Evolutionary conservation across 2,888 invertebrate species (phyloP).

Genomic region (Helleia helle): DNA sequence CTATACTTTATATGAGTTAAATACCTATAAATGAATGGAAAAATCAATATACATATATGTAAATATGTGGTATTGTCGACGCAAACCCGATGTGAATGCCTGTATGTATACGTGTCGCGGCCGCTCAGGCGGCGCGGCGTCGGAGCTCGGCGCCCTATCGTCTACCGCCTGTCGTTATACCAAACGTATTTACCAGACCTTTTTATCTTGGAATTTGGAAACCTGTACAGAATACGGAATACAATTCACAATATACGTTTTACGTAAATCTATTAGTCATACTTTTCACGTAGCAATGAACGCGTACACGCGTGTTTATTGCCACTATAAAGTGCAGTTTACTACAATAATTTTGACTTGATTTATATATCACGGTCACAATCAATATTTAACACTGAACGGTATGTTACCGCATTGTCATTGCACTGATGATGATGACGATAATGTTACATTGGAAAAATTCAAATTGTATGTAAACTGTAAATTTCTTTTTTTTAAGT

Average conservation of each 20-base stretch:
- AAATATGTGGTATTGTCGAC: not conserved
- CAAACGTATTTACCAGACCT: conserved; percentile 30
- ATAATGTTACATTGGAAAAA: no score
- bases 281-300: not conserved
- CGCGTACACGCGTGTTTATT: conserved; percentile 3
- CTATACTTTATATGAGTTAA: not conserved
- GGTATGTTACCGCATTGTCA: no score
- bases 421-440: no score
- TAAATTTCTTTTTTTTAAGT: no score
- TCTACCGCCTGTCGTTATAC: conserved; percentile 60
- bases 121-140: conserved; percentile 53
- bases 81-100: conserved; percentile 15
- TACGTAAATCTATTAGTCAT: conserved; percentile 6
- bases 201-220: conserved; percentile 23
- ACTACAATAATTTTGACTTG: no score
- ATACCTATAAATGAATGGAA: not conserved
- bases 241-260: conserved; percentile 10
- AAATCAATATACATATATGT: not conserved
- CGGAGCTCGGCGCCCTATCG: conserved; percentile 60
- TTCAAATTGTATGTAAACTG: no score
- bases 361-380: no score
- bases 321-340: conserved; percentile 2
- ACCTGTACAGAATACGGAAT: conserved; percentile 15
- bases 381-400: no score
- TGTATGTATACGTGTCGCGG: conserved; percentile 36